phyloP scores from a whole-genome alignment of 2,113 vertebrate genomes.

The Microcebus jonahi region DNA sequence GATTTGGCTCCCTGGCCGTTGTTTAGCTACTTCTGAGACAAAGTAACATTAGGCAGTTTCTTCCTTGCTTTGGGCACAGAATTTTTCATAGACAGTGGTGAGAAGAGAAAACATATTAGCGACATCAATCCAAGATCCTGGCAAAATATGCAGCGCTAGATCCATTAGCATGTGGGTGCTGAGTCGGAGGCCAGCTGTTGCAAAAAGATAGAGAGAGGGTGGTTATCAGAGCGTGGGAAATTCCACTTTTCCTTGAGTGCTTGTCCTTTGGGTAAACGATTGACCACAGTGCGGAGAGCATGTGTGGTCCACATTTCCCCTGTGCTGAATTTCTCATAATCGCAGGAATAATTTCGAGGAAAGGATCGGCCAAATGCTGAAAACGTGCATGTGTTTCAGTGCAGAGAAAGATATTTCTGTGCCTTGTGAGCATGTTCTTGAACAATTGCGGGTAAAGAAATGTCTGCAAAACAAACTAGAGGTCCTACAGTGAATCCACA shows the following conservation, averaged over 20 bases:
- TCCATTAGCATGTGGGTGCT: background rate
- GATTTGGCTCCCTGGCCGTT: background rate
- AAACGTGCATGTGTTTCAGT: background rate
- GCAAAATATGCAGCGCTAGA: background rate
- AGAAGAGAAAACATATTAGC: background rate
- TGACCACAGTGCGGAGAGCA: background rate
- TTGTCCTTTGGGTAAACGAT: conserved; percentile 43
- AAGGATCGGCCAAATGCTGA: background rate
- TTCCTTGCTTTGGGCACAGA: background rate
- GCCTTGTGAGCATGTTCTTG: background rate
- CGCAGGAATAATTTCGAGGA: conserved; percentile 24
- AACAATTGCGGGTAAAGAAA: background rate
- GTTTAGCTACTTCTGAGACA: background rate
- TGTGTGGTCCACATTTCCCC: background rate
- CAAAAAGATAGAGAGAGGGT: background rate
- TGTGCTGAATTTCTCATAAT: conserved; percentile 17
- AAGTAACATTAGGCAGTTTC: background rate
- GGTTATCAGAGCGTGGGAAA: conserved; percentile 10
- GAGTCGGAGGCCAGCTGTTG: background rate
- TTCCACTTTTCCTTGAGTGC: background rate
- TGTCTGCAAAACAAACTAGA: conserved; percentile 5
- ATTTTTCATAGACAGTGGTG: conserved; percentile 11
- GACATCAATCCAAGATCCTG: background rate
- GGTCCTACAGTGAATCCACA: background rate
- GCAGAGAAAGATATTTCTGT: conserved; percentile 15